Percentiles rank a stretch among this genome's conserved stretches.
These are phyloP conservation scores for Alouatta palliata DNA, from an alignment of 2,113 vertebrate species.

Conservation along the genomic window DNA sequence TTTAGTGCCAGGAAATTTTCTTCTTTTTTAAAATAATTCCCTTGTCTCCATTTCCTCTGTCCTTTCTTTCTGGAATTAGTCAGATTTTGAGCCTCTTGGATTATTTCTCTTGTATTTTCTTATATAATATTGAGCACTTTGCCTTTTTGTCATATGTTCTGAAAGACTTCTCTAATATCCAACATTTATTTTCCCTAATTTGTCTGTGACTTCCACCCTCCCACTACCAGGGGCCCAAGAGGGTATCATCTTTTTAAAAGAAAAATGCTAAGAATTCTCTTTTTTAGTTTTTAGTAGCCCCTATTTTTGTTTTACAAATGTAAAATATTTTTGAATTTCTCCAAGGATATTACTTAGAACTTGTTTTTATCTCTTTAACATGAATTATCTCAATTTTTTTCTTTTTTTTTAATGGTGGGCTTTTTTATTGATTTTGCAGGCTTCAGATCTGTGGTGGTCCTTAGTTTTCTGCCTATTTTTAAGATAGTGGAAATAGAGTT, in stretches of 20 bases:
- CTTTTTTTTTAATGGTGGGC: background rate
- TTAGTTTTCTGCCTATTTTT: background rate
- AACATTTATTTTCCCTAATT: background rate
- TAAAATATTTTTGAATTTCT: background rate
- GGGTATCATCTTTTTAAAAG: background rate
- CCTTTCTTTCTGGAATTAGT: slow-evolving; percentile 37
- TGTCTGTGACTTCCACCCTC: background rate
- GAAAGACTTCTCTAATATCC: background rate
- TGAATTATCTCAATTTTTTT: background rate
- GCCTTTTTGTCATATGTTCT: background rate
- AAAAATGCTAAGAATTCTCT: background rate
- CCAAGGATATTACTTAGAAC: background rate
- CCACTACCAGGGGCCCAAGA: too few relatives aligned
- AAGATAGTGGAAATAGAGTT: background rate
- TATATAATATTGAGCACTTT: background rate
- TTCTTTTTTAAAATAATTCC: background rate
- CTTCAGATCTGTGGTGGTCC: background rate
- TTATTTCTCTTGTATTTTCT: background rate
- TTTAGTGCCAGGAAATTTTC: background rate
- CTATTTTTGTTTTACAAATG: background rate
- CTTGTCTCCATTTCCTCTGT: background rate
- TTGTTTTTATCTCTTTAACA: background rate
- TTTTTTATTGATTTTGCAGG: background rate
- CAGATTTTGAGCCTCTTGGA: background rate
- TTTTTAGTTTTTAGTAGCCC: background rate